Evolutionary conservation across 2,113 vertebrate species (phyloP).

Genomic region (Talpa occidentalis): DNA sequence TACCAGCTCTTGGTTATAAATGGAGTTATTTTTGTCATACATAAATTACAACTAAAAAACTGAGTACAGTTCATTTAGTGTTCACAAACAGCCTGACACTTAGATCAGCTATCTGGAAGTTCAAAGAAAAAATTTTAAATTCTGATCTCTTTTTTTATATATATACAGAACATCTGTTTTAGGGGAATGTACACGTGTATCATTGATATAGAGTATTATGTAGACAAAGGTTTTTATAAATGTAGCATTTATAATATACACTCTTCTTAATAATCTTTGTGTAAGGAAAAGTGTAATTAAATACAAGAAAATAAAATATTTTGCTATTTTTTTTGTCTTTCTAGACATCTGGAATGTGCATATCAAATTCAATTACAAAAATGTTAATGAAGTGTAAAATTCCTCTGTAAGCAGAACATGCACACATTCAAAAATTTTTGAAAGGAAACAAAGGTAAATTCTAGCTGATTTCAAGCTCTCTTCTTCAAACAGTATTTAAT

Average conservation of each 20-base stretch:
- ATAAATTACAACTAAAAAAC: not conserved
- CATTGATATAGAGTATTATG: not conserved
- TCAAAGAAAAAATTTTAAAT: not conserved
- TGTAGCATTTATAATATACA: not conserved
- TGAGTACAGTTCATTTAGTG: not conserved
- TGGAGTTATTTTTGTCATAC: not conserved
- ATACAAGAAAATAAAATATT: not conserved
- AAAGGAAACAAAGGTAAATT: not conserved
- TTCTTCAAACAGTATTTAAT: conserved; percentile 12
- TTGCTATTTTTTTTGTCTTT: not conserved
- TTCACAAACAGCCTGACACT: not conserved
- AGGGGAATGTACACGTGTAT: not conserved
- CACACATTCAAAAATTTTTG: not conserved
- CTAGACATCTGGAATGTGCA: not conserved
- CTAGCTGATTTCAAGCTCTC: not conserved
- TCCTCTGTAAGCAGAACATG: not conserved
- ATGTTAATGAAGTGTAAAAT: not conserved
- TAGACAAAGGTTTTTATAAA: not conserved
- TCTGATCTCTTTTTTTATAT: not conserved
- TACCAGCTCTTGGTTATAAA: not conserved
- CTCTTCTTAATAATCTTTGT: not conserved
- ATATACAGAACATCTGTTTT: not conserved
- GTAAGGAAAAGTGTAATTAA: conserved; percentile 21
- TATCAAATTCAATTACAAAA: not conserved
- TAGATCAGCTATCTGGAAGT: not conserved